Evolutionary conservation across 2,888 invertebrate genomes (phyloP), one percentile per base, ranked within the genome.

Genomic region (Bhutanitis thaidina): DNA sequence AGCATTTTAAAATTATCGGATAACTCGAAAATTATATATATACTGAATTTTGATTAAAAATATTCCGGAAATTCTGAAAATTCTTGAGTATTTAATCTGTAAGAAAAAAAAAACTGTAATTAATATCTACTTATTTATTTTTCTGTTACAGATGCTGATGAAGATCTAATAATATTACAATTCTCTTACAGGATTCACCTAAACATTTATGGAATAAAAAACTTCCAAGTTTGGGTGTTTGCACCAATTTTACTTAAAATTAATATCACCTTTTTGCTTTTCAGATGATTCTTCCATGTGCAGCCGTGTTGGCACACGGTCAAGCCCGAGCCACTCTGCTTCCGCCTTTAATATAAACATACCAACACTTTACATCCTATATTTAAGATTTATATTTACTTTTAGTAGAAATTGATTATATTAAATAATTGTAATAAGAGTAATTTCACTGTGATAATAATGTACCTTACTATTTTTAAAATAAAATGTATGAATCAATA

Each of bases 301-400:
- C 78, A 92, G 88, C 77, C 92, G 88, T 71, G 92, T 92, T 70
- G 92, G 92, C 74, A 92, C 92, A 78, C 92, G 91, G 82, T 92
- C 92, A 76, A 92, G 90, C 67, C 92, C 92, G 69, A 89, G 85
- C 90, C 91, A 91, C 74, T 91, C 91, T 64, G 90, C 90, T 84
- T 91, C 91, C 65, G 90, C 87, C 91, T 91, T 84, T 74, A 90
- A 89, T 77, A 65, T 73, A 86, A 86, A 88, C 75, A 83, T 72
- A 77, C 64, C 75, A 73, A 69, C 65, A 62, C 62, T 67, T 82
- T 84, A 82, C 67, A 65, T 66, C 60, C 55, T 74, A 55, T 70
- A 65, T 63, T 61, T 76, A 46, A 70, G 56, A 62, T 68, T 60
- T 27, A 49, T 57, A 71, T 39, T 41, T 13, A 46, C 25, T 25